Evolutionary conservation across 2,113 vertebrate genomes (phyloP).

Genomic region (Pseudopodoces humilis): DNA sequence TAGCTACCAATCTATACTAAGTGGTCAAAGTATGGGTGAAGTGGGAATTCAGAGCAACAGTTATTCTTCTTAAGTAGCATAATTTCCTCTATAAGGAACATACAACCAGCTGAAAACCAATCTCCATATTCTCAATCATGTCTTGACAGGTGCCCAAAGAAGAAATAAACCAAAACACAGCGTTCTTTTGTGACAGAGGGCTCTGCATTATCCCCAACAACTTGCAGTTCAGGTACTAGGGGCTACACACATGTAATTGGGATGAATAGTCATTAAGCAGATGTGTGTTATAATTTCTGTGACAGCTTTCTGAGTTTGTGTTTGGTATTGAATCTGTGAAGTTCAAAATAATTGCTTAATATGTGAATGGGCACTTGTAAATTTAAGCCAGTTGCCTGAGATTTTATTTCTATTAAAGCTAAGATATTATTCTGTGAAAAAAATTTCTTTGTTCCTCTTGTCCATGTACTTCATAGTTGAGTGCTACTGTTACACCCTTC

Average conservation of each 20-base stretch:
- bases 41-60: not conserved
- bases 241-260: not conserved
- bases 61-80: not conserved
- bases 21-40: not conserved
- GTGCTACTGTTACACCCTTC: not conserved
- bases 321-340: not conserved
- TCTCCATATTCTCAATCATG: not conserved
- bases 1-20: not conserved
- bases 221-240: not conserved
- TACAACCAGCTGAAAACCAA: not conserved
- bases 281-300: not conserved
- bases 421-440: not conserved
- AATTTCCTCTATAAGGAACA: not conserved
- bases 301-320: not conserved
- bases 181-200: accelerated
- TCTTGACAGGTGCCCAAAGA: not conserved
- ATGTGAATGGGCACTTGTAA: not conserved
- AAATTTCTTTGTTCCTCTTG: not conserved
- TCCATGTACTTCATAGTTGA: not conserved
- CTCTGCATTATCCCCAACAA: not conserved
- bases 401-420: not conserved
- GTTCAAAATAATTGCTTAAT: not conserved
- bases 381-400: not conserved
- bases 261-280: not conserved
- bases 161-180: not conserved